A percentile compares a stretch with the other conserved stretches of the same genome.
phyloP scores from a whole-genome alignment of 1,140 invertebrate genomes.

The Drosophila cardini region DNA sequence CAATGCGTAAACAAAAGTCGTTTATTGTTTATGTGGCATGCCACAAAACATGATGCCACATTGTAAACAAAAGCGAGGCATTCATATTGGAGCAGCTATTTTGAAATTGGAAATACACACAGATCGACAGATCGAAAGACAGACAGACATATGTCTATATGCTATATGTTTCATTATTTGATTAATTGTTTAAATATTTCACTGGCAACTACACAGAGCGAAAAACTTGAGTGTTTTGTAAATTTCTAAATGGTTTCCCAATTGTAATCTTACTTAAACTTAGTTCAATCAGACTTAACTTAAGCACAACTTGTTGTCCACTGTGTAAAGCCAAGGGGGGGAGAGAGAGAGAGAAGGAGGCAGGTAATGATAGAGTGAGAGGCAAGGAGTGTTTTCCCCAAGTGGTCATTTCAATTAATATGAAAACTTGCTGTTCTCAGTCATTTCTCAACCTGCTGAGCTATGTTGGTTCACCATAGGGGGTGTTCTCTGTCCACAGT shows the following conservation, averaged over 20 bases:
- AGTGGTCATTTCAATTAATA: slow-evolving; percentile 30
- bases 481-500: not conserved
- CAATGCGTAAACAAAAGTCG: slow-evolving; percentile 61
- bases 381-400: not conserved
- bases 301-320: no score
- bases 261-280: no score
- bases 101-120: not conserved
- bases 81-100: slow-evolving; percentile 51
- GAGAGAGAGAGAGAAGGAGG: not conserved
- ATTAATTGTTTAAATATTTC: slow-evolving; percentile 2
- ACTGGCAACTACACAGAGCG: no score
- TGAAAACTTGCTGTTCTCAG: slow-evolving; percentile 1
- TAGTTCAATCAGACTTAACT: no score
- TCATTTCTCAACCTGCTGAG: not conserved
- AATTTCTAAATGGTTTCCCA: no score
- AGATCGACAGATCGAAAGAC: no score
- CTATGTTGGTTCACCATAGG: slow-evolving; percentile 11
- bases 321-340: no score
- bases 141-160: no score
- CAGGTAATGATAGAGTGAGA: slow-evolving; percentile 2
- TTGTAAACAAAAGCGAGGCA: slow-evolving; percentile 61
- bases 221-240: no score
- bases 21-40: slow-evolving; percentile 60
- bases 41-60: slow-evolving; percentile 33
- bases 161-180: slow-evolving; percentile 8